These are phyloP conservation scores for Rhincodon typus DNA, from an alignment of 2,797 vertebrate genomes.

Conservation along the genomic window DNA sequence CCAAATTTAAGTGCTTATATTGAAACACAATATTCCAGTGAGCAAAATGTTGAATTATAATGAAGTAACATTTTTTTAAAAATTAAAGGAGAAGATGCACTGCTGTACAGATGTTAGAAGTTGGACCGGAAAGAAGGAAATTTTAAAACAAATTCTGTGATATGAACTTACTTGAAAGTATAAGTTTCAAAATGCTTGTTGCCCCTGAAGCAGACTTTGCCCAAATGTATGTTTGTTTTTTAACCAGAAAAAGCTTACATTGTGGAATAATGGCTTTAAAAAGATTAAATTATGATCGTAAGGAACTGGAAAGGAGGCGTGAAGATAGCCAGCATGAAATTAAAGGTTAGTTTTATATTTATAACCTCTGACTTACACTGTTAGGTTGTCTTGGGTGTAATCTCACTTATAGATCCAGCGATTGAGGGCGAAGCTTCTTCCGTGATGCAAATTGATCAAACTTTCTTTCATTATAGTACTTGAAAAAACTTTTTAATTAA, in stretches of 20 bases:
- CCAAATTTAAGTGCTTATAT: background rate
- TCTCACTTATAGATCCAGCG: background rate
- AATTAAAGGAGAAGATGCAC: background rate
- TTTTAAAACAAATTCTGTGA: background rate
- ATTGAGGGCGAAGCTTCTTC: background rate
- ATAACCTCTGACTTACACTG: background rate
- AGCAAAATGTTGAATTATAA: background rate
- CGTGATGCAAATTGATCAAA: background rate
- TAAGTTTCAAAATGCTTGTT: background rate
- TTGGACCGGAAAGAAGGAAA: background rate
- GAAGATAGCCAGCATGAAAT: slow-evolving; percentile 75
- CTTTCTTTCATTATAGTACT: background rate
- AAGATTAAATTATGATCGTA: slow-evolving; percentile 88
- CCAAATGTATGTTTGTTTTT: background rate
- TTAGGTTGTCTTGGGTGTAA: background rate
- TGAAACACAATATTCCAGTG: background rate
- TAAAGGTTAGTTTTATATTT: slow-evolving; percentile 60
- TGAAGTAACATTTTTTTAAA: background rate
- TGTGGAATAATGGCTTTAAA: slow-evolving; percentile 93
- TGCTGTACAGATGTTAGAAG: background rate
- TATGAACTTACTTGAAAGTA: background rate
- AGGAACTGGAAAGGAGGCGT: slow-evolving; percentile 80
- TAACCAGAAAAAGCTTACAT: slow-evolving; percentile 87
- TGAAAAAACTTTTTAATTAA: background rate
- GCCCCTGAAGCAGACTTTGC: background rate